Evolutionary conservation across 2,113 vertebrate species (phyloP).

Genomic region (Callithrix jacchus): DNA sequence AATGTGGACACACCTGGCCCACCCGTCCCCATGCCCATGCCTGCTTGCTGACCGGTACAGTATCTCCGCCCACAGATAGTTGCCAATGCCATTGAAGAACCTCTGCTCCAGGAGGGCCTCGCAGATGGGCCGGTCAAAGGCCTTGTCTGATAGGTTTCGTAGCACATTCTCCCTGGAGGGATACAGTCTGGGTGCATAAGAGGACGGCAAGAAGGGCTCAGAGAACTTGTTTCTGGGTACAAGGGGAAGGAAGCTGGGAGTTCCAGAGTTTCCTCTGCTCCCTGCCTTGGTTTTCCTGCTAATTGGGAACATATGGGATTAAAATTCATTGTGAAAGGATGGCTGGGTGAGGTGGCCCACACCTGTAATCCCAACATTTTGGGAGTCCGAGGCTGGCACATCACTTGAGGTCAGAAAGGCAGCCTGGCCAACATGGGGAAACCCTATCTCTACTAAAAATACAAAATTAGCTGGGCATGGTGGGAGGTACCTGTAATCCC

Average conservation of each 20-base stretch:
- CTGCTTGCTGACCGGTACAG: slow-evolving; percentile 88
- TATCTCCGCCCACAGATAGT: slow-evolving; percentile 97
- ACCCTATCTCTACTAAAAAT: no score
- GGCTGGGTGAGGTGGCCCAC: no score
- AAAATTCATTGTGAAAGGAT: neutral
- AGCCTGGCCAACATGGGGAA: no score
- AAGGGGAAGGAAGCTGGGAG: neutral
- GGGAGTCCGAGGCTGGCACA: no score
- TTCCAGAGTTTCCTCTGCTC: neutral
- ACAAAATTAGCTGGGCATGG: no score
- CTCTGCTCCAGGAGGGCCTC: slow-evolving; percentile 95
- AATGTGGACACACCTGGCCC: neutral
- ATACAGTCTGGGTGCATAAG: neutral
- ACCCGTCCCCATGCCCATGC: fast-evolving
- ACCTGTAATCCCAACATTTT: no score
- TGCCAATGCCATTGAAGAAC: slow-evolving; percentile 97
- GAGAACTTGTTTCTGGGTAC: neutral
- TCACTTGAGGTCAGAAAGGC: no score
- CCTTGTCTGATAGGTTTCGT: slow-evolving; percentile 88
- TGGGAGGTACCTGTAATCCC: no score
- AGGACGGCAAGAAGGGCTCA: neutral
- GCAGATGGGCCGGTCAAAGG: slow-evolving; percentile 93
- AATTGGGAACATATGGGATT: neutral
- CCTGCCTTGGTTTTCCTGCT: neutral
- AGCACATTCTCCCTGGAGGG: slow-evolving; percentile 90